Base-by-base conservation (phyloP, 2,888 invertebrate species). In the Oconnorella tubifera region DNA sequence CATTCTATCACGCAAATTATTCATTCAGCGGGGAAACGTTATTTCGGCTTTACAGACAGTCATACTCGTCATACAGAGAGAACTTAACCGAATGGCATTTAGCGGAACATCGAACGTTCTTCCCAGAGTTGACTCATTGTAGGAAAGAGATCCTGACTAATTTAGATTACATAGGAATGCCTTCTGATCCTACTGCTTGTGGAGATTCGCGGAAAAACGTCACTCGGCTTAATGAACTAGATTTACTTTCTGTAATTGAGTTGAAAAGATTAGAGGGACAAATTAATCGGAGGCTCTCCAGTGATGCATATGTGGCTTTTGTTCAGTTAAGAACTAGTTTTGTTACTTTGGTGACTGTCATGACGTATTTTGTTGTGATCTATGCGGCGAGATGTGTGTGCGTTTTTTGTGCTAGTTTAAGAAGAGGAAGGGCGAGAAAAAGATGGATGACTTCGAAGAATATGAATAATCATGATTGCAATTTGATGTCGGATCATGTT, bases 1-100 rank as follows among this genome's bases (percentile, higher is more conserved):
- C 71, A 10, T 71, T 70, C 59, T 65, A 67, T 59, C 71, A 70
- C 63, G 68, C 68, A 23, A 72, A 72, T 63, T 67, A 58, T 53
- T 68, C 71, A 3, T 71, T 71, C 65, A 59, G 63, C 33, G 72
- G 67, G 4, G 72, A 72, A 51, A 61, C 67, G 2, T 59, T 64
- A 25, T 72, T 71, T 50, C 33, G 69, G 1, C 32, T 68, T 27
- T 72, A 72, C 62, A 61, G 65, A 23, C 65, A 67, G 49, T 49
- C 60, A 19, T 70, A 68, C 62, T 64, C 68, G 10, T 63, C 57
- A 28, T 14, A n/a, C n/a, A 48, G 64, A 27, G 64, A 59, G 29
- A n/a, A 19, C 31, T 31, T 25, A 4, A 53, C n/a, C n/a, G n/a
- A n/a, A n/a, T 71, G 71, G 71, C 33, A 63, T 10, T 61, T 56